Evolutionary conservation across 2,888 invertebrate genomes (phyloP), one percentile per base, ranked within the genome.

Genomic region (Exephanes ischioxanthus): DNA sequence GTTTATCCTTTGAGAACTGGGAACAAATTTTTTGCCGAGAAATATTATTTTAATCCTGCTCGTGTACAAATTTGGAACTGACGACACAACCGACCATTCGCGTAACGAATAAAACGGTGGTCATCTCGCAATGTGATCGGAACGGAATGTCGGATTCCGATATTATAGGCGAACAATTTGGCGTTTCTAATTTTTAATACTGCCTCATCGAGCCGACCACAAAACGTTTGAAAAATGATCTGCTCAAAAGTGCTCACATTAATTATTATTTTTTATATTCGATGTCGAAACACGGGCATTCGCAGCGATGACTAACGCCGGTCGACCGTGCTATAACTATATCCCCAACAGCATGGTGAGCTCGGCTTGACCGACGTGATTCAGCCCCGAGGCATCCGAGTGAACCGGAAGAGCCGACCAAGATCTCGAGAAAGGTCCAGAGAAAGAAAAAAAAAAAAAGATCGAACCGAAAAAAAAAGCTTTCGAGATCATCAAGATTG

Each of bases 381-480:
- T 91, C 91, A 91, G 89, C 87, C 71, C 55, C 33, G 80, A 86
- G 86, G 87, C 87, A 91, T 91, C 78, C 72, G 72, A 83, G 66
- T 71, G 67, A 67, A 85, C 89, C 89, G 91, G 91, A 91, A 90
- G 88, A 84, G 76, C 66, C 70, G 72, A 33, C 48, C 51, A 48
- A 67, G 30, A 61, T 75, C 45, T 48, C 58, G 33, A 70, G 66
- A 66, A 76, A 72, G 67, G 37, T 48, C 6, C 66, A 61, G 41
- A 33, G 37, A 61, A 58, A 61, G 1, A 55, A 79, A 37, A 61
- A 11, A 30, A 22, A 68, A 30, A 45, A 19, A 45, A 55, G n/a
- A 26, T 53, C 53, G 11, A 72, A 30, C 51, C 9, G 0, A 16
- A 37, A 37, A 58, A 70, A 68, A 26, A 70, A 55, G n/a, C 41